These are phyloP conservation scores for Tamias sibiricus DNA, from an alignment of 2,113 vertebrate genomes.

Conservation along the genomic window DNA sequence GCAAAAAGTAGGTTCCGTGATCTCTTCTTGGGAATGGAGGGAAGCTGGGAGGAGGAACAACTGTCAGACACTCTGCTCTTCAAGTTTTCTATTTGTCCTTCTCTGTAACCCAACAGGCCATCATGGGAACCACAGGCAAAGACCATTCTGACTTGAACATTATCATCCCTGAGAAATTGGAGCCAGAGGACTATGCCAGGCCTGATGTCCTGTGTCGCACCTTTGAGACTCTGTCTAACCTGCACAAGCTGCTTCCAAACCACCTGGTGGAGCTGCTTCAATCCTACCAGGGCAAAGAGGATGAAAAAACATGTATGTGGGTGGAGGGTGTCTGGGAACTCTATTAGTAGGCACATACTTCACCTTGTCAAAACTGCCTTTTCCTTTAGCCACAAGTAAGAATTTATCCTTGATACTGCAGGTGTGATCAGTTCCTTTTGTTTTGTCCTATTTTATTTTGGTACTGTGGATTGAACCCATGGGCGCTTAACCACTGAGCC, in stretches of 20 bases:
- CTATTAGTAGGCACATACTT: not conserved
- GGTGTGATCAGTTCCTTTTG: no score
- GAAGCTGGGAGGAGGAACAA: not conserved
- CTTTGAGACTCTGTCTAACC: constrained; percentile 70
- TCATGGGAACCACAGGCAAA: constrained; percentile 2
- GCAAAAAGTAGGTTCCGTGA: not conserved
- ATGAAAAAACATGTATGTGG: constrained; percentile 45
- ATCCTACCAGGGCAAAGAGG: constrained; percentile 61
- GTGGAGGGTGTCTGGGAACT: rapidly evolving
- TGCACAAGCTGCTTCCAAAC: constrained; percentile 75
- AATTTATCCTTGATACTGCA: not conserved
- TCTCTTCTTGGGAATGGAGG: not conserved
- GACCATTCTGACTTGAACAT: not conserved
- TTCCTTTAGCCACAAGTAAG: not conserved
- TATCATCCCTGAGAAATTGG: not conserved
- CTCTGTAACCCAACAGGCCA: not conserved
- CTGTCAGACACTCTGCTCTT: rapidly evolving
- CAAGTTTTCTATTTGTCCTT: not conserved
- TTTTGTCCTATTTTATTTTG: not conserved
- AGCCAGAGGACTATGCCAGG: not conserved
- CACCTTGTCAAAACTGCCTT: no score
- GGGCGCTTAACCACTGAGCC: no score
- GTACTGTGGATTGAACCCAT: not conserved
- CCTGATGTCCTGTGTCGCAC: constrained; percentile 29
- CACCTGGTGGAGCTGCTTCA: constrained; percentile 53